Percentiles rank a stretch among this genome's conserved stretches.
Conservation (phyloP, 1,140 invertebrate species). For the Aphelenchoides fujianensis region DNA sequence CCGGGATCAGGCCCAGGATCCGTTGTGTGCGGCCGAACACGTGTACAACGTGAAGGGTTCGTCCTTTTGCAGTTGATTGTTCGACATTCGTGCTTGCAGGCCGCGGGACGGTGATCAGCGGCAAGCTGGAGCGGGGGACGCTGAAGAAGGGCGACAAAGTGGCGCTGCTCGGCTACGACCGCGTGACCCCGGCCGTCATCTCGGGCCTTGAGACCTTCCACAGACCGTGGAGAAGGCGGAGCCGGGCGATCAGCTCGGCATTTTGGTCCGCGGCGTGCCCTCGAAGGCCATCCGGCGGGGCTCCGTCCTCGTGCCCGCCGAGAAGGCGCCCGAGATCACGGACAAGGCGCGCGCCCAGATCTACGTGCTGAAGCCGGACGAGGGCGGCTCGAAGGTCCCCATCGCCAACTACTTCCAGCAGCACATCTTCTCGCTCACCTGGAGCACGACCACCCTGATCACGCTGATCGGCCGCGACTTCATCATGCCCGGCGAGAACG, state of each 20-base stretch:
- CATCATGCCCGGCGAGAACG: constrained; percentile 61
- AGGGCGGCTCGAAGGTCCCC: constrained; percentile 57
- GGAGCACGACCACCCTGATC: constrained; percentile 53
- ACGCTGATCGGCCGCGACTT: constrained; percentile 57
- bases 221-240: constrained; percentile 86
- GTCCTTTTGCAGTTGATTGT: neutral
- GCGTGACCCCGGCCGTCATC: constrained; percentile 79
- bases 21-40: constrained; percentile 85
- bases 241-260: constrained; percentile 91
- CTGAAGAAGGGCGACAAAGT: constrained; percentile 88
- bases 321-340: constrained; percentile 47
- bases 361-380: constrained; percentile 58
- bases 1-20: constrained; percentile 89
- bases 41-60: constrained; percentile 82
- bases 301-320: constrained; percentile 70
- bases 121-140: constrained; percentile 77
- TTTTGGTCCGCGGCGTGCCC: constrained; percentile 81
- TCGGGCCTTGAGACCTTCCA: constrained; percentile 93
- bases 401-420: constrained; percentile 59
- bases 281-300: constrained; percentile 86
- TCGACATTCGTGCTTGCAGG: constrained; percentile 64
- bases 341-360: constrained; percentile 60
- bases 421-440: constrained; percentile 61
- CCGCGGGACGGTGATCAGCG: constrained; percentile 91
- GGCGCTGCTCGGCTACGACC: constrained; percentile 83